These are phyloP conservation scores for Philonicus albiceps DNA, from an alignment of 2,888 invertebrate genomes.

Conservation along the genomic window DNA sequence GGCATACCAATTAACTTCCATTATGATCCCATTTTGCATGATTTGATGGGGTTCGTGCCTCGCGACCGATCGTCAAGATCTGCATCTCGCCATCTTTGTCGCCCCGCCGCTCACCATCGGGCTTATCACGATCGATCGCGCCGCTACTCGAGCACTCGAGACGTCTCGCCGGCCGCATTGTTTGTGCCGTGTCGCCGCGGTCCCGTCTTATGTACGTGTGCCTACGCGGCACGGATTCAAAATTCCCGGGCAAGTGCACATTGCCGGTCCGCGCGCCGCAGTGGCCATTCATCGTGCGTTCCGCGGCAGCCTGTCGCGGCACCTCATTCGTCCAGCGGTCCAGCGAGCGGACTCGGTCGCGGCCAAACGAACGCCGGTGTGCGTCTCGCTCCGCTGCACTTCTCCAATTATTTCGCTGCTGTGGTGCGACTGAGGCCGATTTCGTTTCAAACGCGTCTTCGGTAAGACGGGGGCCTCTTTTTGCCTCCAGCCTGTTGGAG, in stretches of 20 bases:
- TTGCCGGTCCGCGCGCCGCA: not conserved
- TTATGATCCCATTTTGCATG: constrained; percentile 39
- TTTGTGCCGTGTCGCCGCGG: not conserved
- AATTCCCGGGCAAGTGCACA: not conserved
- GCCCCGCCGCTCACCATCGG: not conserved
- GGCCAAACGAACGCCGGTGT: not conserved
- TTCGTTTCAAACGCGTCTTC: not conserved
- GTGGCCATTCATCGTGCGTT: not conserved
- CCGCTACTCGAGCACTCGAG: not conserved
- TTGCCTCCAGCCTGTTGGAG: not conserved
- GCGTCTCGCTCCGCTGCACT: not conserved
- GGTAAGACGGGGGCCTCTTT: not conserved
- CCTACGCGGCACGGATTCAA: not conserved
- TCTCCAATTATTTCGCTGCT: constrained; percentile 6
- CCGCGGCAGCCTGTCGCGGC: not conserved
- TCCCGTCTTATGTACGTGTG: not conserved
- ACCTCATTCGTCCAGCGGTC: not conserved
- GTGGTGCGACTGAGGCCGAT: not conserved
- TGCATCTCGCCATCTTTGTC: constrained; percentile 1
- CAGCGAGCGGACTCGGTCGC: not conserved
- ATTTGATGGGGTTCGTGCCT: constrained; percentile 30
- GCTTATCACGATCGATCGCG: not conserved
- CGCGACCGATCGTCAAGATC: not conserved
- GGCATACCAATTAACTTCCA: constrained; percentile 39
- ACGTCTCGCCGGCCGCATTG: not conserved